These are phyloP conservation scores for Labrus mixtus DNA, from an alignment of 2,113 vertebrate species.

Conservation along the genomic window DNA sequence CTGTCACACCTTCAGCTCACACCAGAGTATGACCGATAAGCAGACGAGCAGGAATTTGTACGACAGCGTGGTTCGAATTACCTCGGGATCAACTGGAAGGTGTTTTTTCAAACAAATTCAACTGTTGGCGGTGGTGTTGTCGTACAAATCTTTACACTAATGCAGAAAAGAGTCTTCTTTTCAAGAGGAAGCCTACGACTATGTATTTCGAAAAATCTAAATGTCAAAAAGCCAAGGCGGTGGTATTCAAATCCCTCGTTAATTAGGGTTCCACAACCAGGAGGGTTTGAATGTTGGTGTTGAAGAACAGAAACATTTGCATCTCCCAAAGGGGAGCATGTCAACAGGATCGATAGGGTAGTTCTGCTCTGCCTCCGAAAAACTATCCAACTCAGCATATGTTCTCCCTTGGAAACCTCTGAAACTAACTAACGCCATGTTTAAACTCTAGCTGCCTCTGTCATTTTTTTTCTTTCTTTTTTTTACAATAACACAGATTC, in stretches of 20 bases:
- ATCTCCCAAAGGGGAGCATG: conserved; percentile 76
- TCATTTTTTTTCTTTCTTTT: too few relatives aligned
- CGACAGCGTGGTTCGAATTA: conserved; percentile 10
- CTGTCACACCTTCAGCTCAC: conserved; percentile 54
- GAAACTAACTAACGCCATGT: conserved; percentile 57
- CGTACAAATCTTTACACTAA: conserved; percentile 28
- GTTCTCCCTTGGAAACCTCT: conserved; percentile 49
- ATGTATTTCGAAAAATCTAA: conserved; percentile 75
- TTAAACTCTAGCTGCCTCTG: conserved; percentile 19
- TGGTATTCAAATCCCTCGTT: conserved; percentile 77
- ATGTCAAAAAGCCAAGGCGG: conserved; percentile 76
- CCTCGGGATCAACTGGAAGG: conserved; percentile 12
- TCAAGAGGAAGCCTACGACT: conserved; percentile 62
- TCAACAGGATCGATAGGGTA: conserved; percentile 81
- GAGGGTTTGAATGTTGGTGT: conserved; percentile 73
- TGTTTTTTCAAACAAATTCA: conserved; percentile 38
- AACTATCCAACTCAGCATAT: conserved; percentile 71
- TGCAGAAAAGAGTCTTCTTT: conserved; percentile 57
- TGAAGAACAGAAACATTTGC: conserved; percentile 78
- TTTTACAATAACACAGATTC: conserved; percentile 7
- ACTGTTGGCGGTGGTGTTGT: conserved; percentile 19
- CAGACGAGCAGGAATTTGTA: conserved; percentile 30
- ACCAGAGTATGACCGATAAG: conserved; percentile 40
- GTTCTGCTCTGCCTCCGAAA: conserved; percentile 59
- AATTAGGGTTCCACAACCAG: conserved; percentile 76